phyloP scores from a whole-genome alignment of 2,797 vertebrate species.

The Bryconaethiops microstoma region DNA sequence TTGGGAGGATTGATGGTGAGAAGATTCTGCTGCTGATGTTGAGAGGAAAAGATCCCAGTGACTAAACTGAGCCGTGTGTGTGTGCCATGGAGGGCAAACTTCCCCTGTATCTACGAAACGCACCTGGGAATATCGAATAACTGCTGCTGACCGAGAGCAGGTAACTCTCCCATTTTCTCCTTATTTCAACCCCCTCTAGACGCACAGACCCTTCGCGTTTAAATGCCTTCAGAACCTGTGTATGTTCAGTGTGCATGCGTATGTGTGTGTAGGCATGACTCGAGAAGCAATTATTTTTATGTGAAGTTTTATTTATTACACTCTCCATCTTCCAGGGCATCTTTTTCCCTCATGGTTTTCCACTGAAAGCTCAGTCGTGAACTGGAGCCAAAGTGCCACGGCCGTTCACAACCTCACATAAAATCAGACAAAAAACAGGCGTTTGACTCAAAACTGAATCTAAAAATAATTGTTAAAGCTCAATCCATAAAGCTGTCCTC shows the following conservation, averaged over 20 bases:
- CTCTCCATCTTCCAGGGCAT: not conserved
- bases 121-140: slow-evolving; percentile 81
- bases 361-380: slow-evolving; percentile 37
- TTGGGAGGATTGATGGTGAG: slow-evolving; percentile 71
- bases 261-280: not conserved
- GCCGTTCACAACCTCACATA: slow-evolving; percentile 8
- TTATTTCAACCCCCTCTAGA: not conserved
- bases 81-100: slow-evolving; percentile 81
- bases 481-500: not conserved
- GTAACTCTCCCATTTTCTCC: slow-evolving; percentile 61
- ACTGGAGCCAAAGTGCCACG: slow-evolving; percentile 54
- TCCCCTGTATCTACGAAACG: slow-evolving; percentile 79
- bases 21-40: slow-evolving; percentile 55
- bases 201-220: not conserved
- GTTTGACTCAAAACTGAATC: slow-evolving; percentile 25
- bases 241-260: not conserved
- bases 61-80: slow-evolving; percentile 75
- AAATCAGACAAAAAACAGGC: not conserved
- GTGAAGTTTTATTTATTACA: slow-evolving; percentile 6
- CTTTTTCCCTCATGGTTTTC: not conserved
- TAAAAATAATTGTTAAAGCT: not conserved
- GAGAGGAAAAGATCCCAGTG: slow-evolving; percentile 66
- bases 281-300: not conserved
- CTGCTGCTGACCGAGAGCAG: slow-evolving; percentile 83
- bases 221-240: slow-evolving; percentile 7